Base-by-base conservation (phyloP, 2,888 invertebrate genomes). In the Artemia sinica region DNA sequence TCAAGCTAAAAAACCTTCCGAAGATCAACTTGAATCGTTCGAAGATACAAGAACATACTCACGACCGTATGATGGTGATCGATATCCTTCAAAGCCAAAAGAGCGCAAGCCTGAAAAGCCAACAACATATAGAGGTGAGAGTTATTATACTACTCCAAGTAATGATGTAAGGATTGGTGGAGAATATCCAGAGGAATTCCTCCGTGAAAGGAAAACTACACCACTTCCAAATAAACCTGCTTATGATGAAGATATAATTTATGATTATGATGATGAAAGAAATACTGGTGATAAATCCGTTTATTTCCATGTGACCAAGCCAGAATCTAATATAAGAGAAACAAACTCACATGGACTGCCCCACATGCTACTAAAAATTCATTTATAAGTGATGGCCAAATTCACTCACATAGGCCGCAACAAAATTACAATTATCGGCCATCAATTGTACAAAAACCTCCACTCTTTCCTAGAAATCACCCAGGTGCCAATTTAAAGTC, bases 201-300 rank as follows among this genome's bases (percentile, higher is more conserved):
- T 58, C 14, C 58, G 14, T 8, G 14, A n/a, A 58, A n/a, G 18
- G 10, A 58, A 58, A 8, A 58, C 58, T 58, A 18, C n/a, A 18
- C 10, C 58, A 14, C 8, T 58, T 18, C 18, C 18, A 9, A 58
- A 58, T n/a, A 58, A 58, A 58, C 58, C 58, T 8, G 58, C 10
- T 18, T 58, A 58, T 58, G 58, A 58, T 9, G 58, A 65, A 48
- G 70, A 70, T 58, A 70, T 70, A 48, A 70, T 70, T n/a, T 70
- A 70, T 58, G 70, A 70, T 52, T 70, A 70, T 41, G 70, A 70
- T 12, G 70, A 70, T 8, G 70, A 68, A 66, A 65, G 68, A n/a
- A 68, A 67, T 12, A 65, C 67, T 51, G 70, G 68, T 3, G 70
- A 70, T 49, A 68, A 68, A 50, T 68, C 65, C 48, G 48, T 70